Evolutionary conservation across 2,888 invertebrate genomes (phyloP), one percentile per base, ranked within the genome.

Genomic region (Acrocyrtus sp.): DNA sequence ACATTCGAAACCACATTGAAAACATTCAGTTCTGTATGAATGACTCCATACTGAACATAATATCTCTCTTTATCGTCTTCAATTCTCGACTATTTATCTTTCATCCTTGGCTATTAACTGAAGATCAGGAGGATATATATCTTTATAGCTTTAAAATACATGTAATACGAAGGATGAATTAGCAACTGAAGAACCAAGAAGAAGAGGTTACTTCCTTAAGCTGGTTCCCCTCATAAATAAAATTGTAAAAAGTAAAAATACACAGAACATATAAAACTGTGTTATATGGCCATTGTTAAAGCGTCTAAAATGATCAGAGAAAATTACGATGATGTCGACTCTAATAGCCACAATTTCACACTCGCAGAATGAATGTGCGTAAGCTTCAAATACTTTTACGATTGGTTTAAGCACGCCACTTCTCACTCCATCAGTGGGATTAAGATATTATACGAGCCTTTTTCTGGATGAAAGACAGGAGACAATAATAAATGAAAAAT

Each of bases 71-170:
- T 61, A 61, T 61, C 48, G 61, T 41, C 56, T 56, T 61, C 62
- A 69, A 69, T 69, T 61, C 69, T 39, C 54, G 61, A 56, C 61
- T 69, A 62, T 69, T 69, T 69, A 69, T 69, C 69, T 69, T 69
- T 56, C 69, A 26, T 61, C 41, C 69, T 39, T 43, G 48, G 54
- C 62, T 61, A 69, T 69, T 62, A 61, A 69, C 69, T 69, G 61
- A 34, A 51, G 50, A 21, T 26, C n/a, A 15, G 41, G 24, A 43
- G 57, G 27, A 51, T 34, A 54, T 39, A 69, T 61, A 61, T 69
- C 69, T 61, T 45, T 56, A 61, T 69, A 47, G 48, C 56, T 54
- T 22, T 27, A 17, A 41, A 61, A 56, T 41, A 41, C 41, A 61
- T 61, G 62, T 56, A 48, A 45, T 50, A 12, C 12, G 22, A 50